These are phyloP conservation scores for Philhelius pedissequus DNA, from an alignment of 2,888 invertebrate species.

Conservation along the genomic window DNA sequence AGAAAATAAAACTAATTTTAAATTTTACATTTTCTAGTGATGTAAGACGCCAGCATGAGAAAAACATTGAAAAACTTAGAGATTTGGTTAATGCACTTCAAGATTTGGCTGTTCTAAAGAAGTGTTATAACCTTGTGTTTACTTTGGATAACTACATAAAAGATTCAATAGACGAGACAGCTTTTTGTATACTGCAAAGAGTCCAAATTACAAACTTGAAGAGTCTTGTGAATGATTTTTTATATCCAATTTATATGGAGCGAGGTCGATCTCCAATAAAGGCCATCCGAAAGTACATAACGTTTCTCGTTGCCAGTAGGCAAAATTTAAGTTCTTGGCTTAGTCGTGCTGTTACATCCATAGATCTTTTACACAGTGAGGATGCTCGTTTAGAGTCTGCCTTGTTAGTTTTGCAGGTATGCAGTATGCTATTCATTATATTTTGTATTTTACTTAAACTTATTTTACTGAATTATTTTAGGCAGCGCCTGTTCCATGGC, in stretches of 20 bases:
- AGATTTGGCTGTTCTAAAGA: constrained; percentile 76
- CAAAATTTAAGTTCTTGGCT: constrained; percentile 76
- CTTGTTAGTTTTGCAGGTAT: constrained; percentile 74
- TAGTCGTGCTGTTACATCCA: constrained; percentile 75
- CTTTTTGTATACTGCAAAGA: constrained; percentile 76
- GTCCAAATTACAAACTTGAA: constrained; percentile 76
- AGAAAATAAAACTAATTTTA: neutral
- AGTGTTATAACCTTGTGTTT: constrained; percentile 75
- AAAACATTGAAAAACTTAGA: constrained; percentile 74
- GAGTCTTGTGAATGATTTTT: constrained; percentile 76
- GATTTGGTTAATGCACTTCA: constrained; percentile 75
- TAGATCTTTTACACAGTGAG: constrained; percentile 76
- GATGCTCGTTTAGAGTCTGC: constrained; percentile 77
- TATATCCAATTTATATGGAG: constrained; percentile 77
- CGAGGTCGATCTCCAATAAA: constrained; percentile 74
- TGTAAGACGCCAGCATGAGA: constrained; percentile 76
- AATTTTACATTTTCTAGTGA: constrained; percentile 71
- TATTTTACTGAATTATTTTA: constrained; percentile 40
- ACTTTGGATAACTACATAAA: constrained; percentile 77
- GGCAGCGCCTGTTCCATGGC: constrained; percentile 78
- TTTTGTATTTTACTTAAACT: neutral
- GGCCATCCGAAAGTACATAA: constrained; percentile 76
- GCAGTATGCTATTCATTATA: too few relatives aligned
- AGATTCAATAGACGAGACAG: constrained; percentile 76
- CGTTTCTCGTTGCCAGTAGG: constrained; percentile 74